Percentiles rank a stretch among this genome's conserved stretches.
Evolutionary conservation across 2,888 invertebrate genomes (phyloP).

Genomic region (Meliscaeva auricollis): DNA sequence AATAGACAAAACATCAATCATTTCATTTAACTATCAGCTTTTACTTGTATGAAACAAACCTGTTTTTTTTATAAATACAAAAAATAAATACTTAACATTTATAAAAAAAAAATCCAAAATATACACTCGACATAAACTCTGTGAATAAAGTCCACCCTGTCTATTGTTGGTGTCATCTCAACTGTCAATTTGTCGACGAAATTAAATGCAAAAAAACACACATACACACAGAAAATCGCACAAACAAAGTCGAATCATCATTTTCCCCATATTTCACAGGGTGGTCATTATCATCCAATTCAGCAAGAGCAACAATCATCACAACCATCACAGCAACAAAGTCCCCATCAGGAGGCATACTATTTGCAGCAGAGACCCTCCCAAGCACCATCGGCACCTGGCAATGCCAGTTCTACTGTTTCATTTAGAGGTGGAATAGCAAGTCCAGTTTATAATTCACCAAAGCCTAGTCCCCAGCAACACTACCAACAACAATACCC

Average conservation of each 20-base stretch:
- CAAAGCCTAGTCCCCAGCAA: constrained; percentile 64
- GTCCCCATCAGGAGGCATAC: constrained; percentile 66
- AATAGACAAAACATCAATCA: constrained; percentile 7
- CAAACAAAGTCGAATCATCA: constrained; percentile 53
- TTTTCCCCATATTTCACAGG: constrained; percentile 75
- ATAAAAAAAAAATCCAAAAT: not conserved
- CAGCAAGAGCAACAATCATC: constrained; percentile 74
- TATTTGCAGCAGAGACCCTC: constrained; percentile 60
- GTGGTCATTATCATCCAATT: constrained; percentile 75
- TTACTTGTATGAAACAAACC: not conserved
- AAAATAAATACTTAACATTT: constrained; percentile 1
- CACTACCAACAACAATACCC: constrained; percentile 73
- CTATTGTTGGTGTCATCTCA: constrained; percentile 52
- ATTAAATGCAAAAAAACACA: constrained; percentile 7
- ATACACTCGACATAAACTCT: not conserved
- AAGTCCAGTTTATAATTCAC: constrained; percentile 65
- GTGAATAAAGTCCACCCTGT: not conserved
- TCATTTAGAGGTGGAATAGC: constrained; percentile 66
- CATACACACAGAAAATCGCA: constrained; percentile 17
- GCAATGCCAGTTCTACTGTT: constrained; percentile 70
- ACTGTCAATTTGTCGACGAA: constrained; percentile 52
- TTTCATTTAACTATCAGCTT: constrained; percentile 1
- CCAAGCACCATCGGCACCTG: constrained; percentile 66
- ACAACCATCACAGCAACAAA: constrained; percentile 57
- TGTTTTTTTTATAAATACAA: not conserved